Percentiles rank a stretch among this genome's conserved stretches.
Evolutionary conservation across 2,888 invertebrate species (phyloP).

Genomic region (Leptinotarsa rubiginosa): DNA sequence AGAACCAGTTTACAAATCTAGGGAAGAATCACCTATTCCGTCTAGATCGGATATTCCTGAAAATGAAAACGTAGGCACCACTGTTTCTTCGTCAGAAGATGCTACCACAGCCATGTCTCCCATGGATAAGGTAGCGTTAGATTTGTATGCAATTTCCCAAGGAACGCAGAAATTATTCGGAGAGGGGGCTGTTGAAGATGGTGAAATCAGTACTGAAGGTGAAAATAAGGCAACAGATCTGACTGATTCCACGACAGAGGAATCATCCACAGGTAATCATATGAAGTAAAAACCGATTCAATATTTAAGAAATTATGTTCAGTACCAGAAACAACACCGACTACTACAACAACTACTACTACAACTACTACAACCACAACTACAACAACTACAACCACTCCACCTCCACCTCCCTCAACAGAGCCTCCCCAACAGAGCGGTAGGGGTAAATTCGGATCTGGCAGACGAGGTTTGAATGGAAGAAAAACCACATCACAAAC

Average conservation of each 20-base stretch:
- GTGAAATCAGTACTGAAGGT: constrained; percentile 62
- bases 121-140: constrained; percentile 84
- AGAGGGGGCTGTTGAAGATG: constrained; percentile 62
- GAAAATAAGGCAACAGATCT: constrained; percentile 46
- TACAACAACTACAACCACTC: constrained; percentile 67
- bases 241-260: constrained; percentile 46
- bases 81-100: constrained; percentile 58
- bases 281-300: not conserved
- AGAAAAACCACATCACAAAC: constrained; percentile 58
- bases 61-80: constrained; percentile 58
- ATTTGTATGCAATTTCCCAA: constrained; percentile 83
- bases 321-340: constrained; percentile 66
- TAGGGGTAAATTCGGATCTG: constrained; percentile 51
- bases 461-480: constrained; percentile 50
- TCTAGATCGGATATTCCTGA: constrained; percentile 59
- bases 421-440: constrained; percentile 57
- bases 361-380: constrained; percentile 70
- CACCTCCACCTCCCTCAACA: constrained; percentile 65
- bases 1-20: constrained; percentile 59
- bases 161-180: constrained; percentile 70
- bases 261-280: constrained; percentile 45
- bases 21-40: constrained; percentile 8
- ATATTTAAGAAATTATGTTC: constrained; percentile 27
- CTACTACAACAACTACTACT: constrained; percentile 70
- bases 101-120: constrained; percentile 76